Evolutionary conservation across 2,888 invertebrate species (phyloP), one percentile per base, ranked within the genome.

Genomic region (Pinctada fucata): DNA sequence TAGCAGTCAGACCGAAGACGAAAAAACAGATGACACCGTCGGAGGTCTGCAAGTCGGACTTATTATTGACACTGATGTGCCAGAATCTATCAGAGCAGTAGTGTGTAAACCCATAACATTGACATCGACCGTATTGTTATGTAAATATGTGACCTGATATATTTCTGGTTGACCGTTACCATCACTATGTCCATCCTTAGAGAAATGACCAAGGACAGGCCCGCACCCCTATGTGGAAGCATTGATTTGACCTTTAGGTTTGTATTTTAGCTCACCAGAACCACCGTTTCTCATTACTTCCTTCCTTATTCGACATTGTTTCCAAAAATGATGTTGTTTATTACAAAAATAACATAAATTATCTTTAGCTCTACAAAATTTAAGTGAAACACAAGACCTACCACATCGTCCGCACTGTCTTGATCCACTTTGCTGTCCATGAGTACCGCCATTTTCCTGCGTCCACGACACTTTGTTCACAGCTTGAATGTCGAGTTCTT

Each of bases 371-470:
- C 47, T 50, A 63, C 78, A 72, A 51, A 4, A 16, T 51, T 65
- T 52, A 68, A 48, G 45, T 8, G 49, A 72, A 16, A 8, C 72
- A 78, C 78, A 78, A 58, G 77, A 78, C 78, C 58, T 72, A 68
- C 73, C 78, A 48, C 66, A 66, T 74, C 67, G 48, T 31, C 63
- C 67, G 48, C 77, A 77, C n/a, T 50, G 16, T 16, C 8, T 52
- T 10, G 48, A 31, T 13, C 2, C n/a, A n/a, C n/a, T n/a, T n/a
- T n/a, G n/a, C n/a, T n/a, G n/a, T n/a, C n/a, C n/a, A n/a, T n/a
- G n/a, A n/a, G n/a, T n/a, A n/a, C n/a, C n/a, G n/a, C n/a, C n/a
- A n/a, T n/a, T n/a, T n/a, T n/a, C n/a, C 47, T 8, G 47, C n/a
- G n/a, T n/a, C n/a, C n/a, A n/a, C n/a, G n/a, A n/a, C n/a, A n/a